Evolutionary conservation across 2,888 invertebrate genomes (phyloP).

Genomic region (Cataglyphis altisquamis): DNA sequence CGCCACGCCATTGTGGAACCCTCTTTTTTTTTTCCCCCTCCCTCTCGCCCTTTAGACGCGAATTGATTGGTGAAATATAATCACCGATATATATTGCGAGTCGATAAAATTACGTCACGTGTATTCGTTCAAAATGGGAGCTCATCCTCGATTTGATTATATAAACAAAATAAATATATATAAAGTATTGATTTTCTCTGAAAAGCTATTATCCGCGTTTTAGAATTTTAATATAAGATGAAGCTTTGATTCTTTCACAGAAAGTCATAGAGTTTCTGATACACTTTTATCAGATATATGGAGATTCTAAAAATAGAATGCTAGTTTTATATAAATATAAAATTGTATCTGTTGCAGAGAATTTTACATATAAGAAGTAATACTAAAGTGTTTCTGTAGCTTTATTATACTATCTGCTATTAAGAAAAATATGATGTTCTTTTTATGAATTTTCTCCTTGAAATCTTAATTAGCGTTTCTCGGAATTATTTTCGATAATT

Average conservation of each 20-base stretch:
- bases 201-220: neutral
- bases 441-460: constrained; percentile 18
- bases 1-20: constrained; percentile 52
- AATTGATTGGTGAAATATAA: constrained; percentile 54
- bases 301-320: neutral
- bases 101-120: constrained; percentile 36
- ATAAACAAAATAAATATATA: neutral
- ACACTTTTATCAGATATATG: neutral
- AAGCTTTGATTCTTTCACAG: neutral
- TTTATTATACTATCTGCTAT: neutral
- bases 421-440: neutral
- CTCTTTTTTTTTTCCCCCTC: neutral
- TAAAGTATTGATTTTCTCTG: neutral
- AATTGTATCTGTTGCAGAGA: neutral
- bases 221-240: neutral
- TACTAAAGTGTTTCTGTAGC: neutral
- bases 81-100: constrained; percentile 40
- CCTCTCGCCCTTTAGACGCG: neutral
- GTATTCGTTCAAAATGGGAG: neutral
- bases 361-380: neutral
- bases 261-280: neutral
- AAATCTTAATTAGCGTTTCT: constrained; percentile 11
- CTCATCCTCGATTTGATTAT: constrained; percentile 18
- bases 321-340: neutral
- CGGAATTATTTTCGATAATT: constrained; percentile 28